phyloP scores from a whole-genome alignment of 2,797 vertebrate genomes.

The Holocentrus rufus region DNA sequence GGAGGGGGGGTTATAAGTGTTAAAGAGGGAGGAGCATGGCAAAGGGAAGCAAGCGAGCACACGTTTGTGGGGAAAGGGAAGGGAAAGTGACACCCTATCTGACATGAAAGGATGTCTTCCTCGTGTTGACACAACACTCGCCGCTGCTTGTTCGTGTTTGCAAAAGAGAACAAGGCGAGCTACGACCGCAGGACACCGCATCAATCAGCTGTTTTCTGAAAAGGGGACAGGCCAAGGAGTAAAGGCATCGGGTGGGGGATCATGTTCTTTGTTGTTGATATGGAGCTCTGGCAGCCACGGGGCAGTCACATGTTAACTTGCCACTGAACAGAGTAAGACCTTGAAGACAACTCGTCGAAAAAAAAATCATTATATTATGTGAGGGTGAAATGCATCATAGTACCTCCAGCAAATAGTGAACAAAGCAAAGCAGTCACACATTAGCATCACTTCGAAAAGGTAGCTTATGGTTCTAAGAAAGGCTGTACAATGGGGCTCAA shows the following conservation, averaged over 20 bases:
- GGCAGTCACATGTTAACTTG: background rate
- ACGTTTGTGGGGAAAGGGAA: slow-evolving; percentile 1
- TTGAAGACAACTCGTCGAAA: background rate
- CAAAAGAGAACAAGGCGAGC: slow-evolving; percentile 28
- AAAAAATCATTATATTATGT: background rate
- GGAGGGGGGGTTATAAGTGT: background rate
- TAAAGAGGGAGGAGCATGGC: background rate
- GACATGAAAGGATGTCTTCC: slow-evolving; percentile 31
- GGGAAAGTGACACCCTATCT: slow-evolving; percentile 37
- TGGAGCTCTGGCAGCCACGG: background rate
- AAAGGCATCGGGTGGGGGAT: slow-evolving; percentile 8
- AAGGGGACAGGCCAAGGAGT: background rate
- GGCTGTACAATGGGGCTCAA: background rate
- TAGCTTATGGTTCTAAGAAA: too few species aligned
- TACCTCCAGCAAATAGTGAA: background rate
- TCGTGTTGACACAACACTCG: slow-evolving; percentile 43
- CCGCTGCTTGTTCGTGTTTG: slow-evolving; percentile 36
- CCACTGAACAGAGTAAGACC: background rate
- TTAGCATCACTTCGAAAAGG: too few species aligned
- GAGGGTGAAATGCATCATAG: too few species aligned
- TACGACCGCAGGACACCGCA: slow-evolving; percentile 39
- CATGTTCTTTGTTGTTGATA: slow-evolving; percentile 14
- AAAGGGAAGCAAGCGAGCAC: slow-evolving; percentile 21
- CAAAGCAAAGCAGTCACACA: background rate
- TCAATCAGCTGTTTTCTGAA: slow-evolving; percentile 44